Evolutionary conservation across 92 coral and sea anemone genomes (phyloP), one percentile per base, ranked within the genome.

Genomic region (Paragorgia papillata): DNA sequence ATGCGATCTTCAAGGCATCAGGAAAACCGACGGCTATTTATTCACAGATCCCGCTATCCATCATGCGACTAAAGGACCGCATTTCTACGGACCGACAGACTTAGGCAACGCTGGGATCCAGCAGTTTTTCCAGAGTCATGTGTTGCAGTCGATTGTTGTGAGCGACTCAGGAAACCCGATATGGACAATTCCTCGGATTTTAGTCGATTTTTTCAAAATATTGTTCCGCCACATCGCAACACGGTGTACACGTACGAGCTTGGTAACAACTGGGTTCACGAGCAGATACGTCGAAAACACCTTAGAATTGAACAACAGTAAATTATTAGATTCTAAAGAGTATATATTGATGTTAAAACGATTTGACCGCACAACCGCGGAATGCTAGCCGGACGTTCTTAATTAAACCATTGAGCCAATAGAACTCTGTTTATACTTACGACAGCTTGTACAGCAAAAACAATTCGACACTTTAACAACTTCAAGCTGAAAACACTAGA

Each of bases 21-120:
- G 62, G 7, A 56, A 56, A 9, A 22, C 3, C 2, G 62, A 56
- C 15, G 30, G 30, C 10, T 56, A 56, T 28, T 8, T 28, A 15
- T 56, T 56, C 9, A 56, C 33, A 17, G 62, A 56, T 28, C 62
- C 62, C 1, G 62, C 62, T 17, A 56, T 56, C 62, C 62, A 56
- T 22, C 62, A 56, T 56, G 62, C 62, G 15, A 56, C 29, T 6
- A 56, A 28, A 14, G 62, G 62, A 22, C 62, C 62, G 15, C 14
- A 56, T 28, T 56, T 22, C 30, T 56, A 56, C 15, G 62, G 62
- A 3, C 28, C 33, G 8, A 56, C 62, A 6, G 62, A 56, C 30
- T 28, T 56, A 56, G 62, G 62, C 30, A 56, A 56, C 7, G 62
- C 62, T 7, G 62, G 62, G 7, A 56, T 56, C 62, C 62, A 14